These are phyloP conservation scores for Drosophila bocqueti DNA, from an alignment of 1,140 invertebrate species.

Conservation along the genomic window DNA sequence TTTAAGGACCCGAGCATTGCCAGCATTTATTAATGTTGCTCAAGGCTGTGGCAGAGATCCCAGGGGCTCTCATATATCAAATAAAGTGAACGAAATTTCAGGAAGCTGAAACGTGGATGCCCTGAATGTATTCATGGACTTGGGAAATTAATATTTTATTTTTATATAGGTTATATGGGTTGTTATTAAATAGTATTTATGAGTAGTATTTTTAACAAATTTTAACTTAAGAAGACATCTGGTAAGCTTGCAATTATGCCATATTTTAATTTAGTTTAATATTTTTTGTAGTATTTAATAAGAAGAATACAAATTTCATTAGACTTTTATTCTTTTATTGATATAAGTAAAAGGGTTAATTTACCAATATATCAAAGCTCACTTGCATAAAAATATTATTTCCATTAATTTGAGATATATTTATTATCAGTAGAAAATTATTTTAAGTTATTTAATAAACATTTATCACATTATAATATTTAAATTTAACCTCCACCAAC, in stretches of 20 bases:
- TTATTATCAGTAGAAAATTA: background rate
- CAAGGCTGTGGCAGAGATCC: constrained; percentile 24
- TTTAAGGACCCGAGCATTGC: constrained; percentile 40
- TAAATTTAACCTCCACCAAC: background rate
- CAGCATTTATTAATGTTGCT: constrained; percentile 48
- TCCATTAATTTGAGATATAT: too few species aligned
- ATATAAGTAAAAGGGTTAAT: too few species aligned
- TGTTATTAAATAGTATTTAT: background rate
- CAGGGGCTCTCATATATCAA: constrained; percentile 42
- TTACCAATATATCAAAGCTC: too few species aligned
- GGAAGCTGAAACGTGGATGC: background rate
- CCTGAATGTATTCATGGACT: background rate
- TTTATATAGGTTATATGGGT: background rate
- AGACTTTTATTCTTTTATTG: too few species aligned
- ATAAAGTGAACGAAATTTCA: constrained; percentile 11
- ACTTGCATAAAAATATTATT: too few species aligned
- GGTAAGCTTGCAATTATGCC: background rate
- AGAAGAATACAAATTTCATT: too few species aligned
- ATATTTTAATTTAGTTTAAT: too few species aligned
- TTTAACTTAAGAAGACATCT: background rate
- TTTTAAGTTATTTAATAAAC: rapidly evolving
- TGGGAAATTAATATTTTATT: background rate
- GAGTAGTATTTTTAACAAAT: background rate
- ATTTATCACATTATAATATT: background rate
- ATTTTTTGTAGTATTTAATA: too few species aligned